Percentiles rank a stretch among this genome's conserved stretches.
Evolutionary conservation across 2,888 invertebrate species (phyloP).

Genomic region (Aquatica leii): DNA sequence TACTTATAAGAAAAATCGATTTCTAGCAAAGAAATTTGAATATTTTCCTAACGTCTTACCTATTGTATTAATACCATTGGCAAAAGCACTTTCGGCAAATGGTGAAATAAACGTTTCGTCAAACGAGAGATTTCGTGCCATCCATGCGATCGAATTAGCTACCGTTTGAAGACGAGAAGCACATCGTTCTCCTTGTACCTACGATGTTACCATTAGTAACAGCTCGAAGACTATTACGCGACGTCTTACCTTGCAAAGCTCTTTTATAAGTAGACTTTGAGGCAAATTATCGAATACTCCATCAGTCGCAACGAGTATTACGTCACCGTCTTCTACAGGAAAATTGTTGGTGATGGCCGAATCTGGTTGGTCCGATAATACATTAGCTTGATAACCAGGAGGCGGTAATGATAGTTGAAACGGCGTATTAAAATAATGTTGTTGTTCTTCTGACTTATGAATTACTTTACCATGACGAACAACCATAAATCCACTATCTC

Average conservation of each 20-base stretch:
- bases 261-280: slow-evolving; percentile 86
- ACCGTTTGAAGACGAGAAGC: slow-evolving; percentile 84
- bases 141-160: slow-evolving; percentile 94
- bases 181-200: slow-evolving; percentile 75
- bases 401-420: slow-evolving; percentile 96
- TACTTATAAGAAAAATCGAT: too few relatives aligned
- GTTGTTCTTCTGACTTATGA: slow-evolving; percentile 94
- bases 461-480: slow-evolving; percentile 87
- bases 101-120: slow-evolving; percentile 96
- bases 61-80: slow-evolving; percentile 91
- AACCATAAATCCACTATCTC: slow-evolving; percentile 98
- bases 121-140: slow-evolving; percentile 93
- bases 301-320: slow-evolving; percentile 95
- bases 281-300: slow-evolving; percentile 99
- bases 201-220: slow-evolving; percentile 18
- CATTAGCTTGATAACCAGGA: slow-evolving; percentile 85
- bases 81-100: slow-evolving; percentile 91
- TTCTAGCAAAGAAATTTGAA: too few relatives aligned
- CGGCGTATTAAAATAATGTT: slow-evolving; percentile 99
- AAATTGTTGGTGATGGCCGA: slow-evolving; percentile 90
- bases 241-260: slow-evolving; percentile 73
- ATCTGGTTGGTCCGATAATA: slow-evolving; percentile 92
- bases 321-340: slow-evolving; percentile 90
- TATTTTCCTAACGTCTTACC: slow-evolving; percentile 65
- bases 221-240: too few relatives aligned